These are phyloP conservation scores for Aphelenchoides fujianensis DNA, from an alignment of 1,140 invertebrate genomes.

Conservation along the genomic window DNA sequence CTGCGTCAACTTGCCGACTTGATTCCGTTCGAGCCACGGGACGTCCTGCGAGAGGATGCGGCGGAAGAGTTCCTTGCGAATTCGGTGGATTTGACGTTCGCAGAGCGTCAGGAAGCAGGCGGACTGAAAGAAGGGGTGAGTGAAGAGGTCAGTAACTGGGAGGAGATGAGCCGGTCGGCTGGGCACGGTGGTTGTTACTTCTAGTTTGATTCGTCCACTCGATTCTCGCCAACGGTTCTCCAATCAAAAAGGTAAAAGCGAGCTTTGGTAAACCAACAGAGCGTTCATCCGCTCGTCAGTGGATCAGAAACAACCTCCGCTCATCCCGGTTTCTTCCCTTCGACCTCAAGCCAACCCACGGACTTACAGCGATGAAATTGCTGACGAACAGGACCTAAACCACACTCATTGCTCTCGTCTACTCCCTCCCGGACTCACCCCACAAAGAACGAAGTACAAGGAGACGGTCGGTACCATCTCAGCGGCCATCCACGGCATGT, in stretches of 20 bases:
- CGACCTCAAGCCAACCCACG: not conserved
- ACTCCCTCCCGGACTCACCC: no score
- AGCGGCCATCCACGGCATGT: not conserved
- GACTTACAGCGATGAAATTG: slow-evolving; percentile 16
- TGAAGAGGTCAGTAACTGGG: no score
- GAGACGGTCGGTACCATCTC: not conserved
- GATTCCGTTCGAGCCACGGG: slow-evolving; percentile 24
- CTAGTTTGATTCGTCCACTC: no score
- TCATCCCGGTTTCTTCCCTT: no score
- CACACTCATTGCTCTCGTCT: no score
- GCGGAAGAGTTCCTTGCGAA: not conserved
- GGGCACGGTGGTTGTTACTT: no score
- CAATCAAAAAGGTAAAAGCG: no score
- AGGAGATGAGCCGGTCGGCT: no score
- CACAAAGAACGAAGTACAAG: not conserved
- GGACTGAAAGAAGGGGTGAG: not conserved
- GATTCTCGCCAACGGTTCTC: no score
- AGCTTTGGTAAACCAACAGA: no score
- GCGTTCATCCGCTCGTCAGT: no score
- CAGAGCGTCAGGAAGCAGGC: not conserved
- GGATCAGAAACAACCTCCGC: no score
- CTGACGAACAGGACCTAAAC: slow-evolving; percentile 14
- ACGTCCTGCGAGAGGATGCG: slow-evolving; percentile 11
- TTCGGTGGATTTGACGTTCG: slow-evolving; percentile 8
- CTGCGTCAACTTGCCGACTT: slow-evolving; percentile 26